These are phyloP conservation scores for Buathra laborator DNA, from an alignment of 2,888 invertebrate genomes.

Conservation along the genomic window DNA sequence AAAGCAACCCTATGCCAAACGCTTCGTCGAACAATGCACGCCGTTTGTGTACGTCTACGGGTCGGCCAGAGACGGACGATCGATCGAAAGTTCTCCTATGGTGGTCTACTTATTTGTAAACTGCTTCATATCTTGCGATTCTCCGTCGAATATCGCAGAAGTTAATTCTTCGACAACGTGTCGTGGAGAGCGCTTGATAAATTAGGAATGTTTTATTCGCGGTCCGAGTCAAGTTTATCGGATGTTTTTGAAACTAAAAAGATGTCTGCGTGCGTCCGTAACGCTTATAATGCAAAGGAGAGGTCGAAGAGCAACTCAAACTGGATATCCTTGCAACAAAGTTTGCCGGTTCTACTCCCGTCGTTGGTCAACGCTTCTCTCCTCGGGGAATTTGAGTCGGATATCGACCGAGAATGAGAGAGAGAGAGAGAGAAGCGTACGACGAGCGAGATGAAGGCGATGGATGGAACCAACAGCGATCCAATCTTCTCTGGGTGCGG, in stretches of 20 bases:
- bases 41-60: slow-evolving; percentile 61
- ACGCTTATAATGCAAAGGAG: background rate
- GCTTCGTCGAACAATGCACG: slow-evolving; percentile 79
- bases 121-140: slow-evolving; percentile 16
- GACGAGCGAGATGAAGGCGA: slow-evolving; percentile 53
- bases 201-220: too few species aligned
- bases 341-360: slow-evolving; percentile 39
- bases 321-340: slow-evolving; percentile 56
- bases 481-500: slow-evolving; percentile 68
- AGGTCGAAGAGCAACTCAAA: slow-evolving; percentile 33
- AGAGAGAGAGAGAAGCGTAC: slow-evolving; percentile 46
- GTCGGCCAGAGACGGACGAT: slow-evolving; percentile 71
- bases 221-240: too few species aligned
- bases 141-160: background rate
- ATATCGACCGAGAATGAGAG: slow-evolving; percentile 75
- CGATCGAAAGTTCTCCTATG: slow-evolving; percentile 72
- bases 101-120: slow-evolving; percentile 41
- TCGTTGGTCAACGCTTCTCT: slow-evolving; percentile 76
- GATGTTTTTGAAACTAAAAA: too few species aligned
- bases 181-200: too few species aligned
- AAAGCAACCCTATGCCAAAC: slow-evolving; percentile 77
- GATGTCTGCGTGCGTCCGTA: background rate
- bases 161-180: background rate
- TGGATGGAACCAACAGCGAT: slow-evolving; percentile 60
- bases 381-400: slow-evolving; percentile 73